Evolutionary conservation across 2,888 invertebrate genomes (phyloP), one percentile per base, ranked within the genome.

Genomic region (Drosophila stalkeri): DNA sequence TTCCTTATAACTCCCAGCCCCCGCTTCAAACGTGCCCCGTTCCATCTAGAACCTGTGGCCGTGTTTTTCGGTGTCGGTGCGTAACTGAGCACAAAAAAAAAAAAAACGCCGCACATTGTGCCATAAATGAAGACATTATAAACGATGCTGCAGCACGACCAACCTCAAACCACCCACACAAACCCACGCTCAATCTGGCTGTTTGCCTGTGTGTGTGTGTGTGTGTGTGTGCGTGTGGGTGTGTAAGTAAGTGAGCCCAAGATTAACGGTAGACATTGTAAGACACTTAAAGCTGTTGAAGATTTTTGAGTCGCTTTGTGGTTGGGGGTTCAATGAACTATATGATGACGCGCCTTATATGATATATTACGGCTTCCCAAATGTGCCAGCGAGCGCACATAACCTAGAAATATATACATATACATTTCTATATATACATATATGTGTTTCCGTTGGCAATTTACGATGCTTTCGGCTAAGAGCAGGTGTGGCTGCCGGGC

Each of bases 61-160:
- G 64, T 88, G 72, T 75, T 73, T 77, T 81, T 90, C 75, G 90
- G 85, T 86, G 87, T 87, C 78, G 85, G 85, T 87, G 90, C 86
- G 86, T 87, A 87, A 87, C 90, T 87, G 89, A 87, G 89, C 90
- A 87, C 79, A 69, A 64, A 62, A 14, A 35, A 4, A 35, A 54
- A 66, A 70, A 56, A 37, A 6, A 37, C 47, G 72, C 82, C 75
- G 70, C 86, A 90, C 89, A 85, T 80, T 89, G 72, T 84, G 87
- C 87, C 89, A 85, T 88, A 86, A 86, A 86, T 90, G 89, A 90
- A 86, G 85, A 86, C 85, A 86, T 86, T 90, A 86, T 90, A 90
- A 90, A 82, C 86, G 86, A 85, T 77, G 82, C 80, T 72, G 71
- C 73, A 69, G 46, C 52, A 27, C 57, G 62, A 69, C 49, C 54